Conservation (phyloP, 2,797 vertebrate genomes). For the Chloroceryle amazona region DNA sequence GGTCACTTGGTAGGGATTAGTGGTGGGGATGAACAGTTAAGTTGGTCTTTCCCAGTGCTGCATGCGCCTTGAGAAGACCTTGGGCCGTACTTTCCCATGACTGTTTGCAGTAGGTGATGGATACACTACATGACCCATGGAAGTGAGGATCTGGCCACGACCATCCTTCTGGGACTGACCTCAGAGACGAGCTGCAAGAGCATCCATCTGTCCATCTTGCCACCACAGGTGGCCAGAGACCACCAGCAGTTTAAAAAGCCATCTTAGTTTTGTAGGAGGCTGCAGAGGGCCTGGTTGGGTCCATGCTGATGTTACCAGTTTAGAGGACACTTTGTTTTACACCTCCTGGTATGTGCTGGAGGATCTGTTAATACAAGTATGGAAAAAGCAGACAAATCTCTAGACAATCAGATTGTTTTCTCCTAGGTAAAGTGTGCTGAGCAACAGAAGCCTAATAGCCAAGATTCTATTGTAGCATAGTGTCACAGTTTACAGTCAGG, state of each 20-base stretch:
- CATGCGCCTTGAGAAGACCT: background rate
- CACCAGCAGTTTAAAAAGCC: background rate
- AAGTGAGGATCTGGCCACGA: background rate
- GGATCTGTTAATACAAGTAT: background rate
- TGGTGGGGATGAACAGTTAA: background rate
- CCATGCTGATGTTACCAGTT: background rate
- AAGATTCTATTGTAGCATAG: rapidly evolving
- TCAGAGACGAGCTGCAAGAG: background rate
- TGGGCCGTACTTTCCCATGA: rapidly evolving
- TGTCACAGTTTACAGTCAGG: too few species aligned
- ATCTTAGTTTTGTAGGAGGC: background rate
- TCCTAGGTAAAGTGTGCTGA: rapidly evolving
- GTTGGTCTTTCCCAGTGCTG: background rate
- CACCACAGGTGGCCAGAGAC: too few species aligned
- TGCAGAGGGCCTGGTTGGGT: background rate
- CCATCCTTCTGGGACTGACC: background rate
- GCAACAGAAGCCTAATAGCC: background rate
- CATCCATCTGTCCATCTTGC: rapidly evolving
- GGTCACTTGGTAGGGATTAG: background rate
- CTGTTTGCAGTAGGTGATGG: background rate
- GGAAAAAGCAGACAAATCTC: background rate
- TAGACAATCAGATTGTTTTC: background rate
- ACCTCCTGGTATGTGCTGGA: background rate
- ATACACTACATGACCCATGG: rapidly evolving
- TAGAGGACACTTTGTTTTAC: background rate